A percentile compares a stretch with the other conserved stretches of the same genome.
These are phyloP conservation scores for Oostethus manadensis DNA, from an alignment of 2,113 vertebrate species.

Conservation along the genomic window DNA sequence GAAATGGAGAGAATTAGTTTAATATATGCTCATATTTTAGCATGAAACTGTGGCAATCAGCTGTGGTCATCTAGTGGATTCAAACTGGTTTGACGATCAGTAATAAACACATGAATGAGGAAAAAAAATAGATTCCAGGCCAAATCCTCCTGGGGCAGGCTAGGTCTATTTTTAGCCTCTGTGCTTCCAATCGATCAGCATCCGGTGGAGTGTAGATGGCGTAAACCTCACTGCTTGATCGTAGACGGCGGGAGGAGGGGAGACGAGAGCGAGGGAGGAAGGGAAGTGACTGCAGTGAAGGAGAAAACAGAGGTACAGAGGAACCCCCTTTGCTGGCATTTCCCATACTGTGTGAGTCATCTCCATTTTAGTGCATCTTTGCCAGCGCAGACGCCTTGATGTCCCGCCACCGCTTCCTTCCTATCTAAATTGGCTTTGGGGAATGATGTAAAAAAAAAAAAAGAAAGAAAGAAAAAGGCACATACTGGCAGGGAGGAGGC, in stretches of 20 bases:
- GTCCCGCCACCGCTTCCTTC: too few species aligned
- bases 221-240: constrained; percentile 21
- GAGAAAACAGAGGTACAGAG: constrained; percentile 40
- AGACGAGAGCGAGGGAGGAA: constrained; percentile 4
- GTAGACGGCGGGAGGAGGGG: constrained; percentile 1
- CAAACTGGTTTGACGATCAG: neutral
- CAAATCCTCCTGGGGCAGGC: constrained; percentile 1
- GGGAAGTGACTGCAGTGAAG: constrained; percentile 34
- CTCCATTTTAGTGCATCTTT: constrained; percentile 39
- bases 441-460: neutral
- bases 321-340: constrained; percentile 57
- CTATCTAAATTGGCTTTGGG: neutral
- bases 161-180: constrained; percentile 30
- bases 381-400: constrained; percentile 52
- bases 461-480: neutral
- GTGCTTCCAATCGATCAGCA: constrained; percentile 25
- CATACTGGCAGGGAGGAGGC: neutral
- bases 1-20: neutral
- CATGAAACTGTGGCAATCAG: neutral
- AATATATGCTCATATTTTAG: neutral
- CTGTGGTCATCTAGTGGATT: neutral
- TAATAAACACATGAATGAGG: neutral
- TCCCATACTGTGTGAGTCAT: constrained; percentile 56
- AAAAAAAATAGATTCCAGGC: constrained; percentile 1
- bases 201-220: constrained; percentile 6